Evolutionary conservation across 2,888 invertebrate genomes (phyloP).

Genomic region (Macaria notata): DNA sequence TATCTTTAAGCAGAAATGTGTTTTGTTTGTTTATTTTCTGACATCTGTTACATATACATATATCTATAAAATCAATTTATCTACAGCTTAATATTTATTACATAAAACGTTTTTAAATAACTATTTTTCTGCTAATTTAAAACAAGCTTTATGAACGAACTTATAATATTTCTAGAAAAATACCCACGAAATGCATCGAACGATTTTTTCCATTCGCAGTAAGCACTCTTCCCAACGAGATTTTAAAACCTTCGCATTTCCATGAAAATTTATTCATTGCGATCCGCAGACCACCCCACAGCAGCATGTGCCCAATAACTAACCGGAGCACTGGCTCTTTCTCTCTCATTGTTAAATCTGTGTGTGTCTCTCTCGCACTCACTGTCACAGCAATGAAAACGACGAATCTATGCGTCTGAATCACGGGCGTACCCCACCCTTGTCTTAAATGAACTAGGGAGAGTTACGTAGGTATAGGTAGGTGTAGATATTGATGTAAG

Average conservation of each 20-base stretch:
- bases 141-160: too few relatives aligned
- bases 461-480: conserved; percentile 44
- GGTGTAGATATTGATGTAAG: conserved; percentile 28
- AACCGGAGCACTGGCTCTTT: conserved; percentile 64
- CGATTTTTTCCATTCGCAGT: neutral
- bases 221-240: conserved; percentile 1
- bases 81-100: too few relatives aligned
- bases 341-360: conserved; percentile 47
- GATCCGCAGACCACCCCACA: conserved; percentile 51
- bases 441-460: conserved; percentile 77
- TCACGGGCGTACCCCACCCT: conserved; percentile 70
- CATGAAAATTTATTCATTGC: conserved; percentile 55
- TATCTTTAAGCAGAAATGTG: too few relatives aligned
- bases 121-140: too few relatives aligned
- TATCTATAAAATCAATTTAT: too few relatives aligned
- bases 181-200: neutral
- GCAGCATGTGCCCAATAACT: conserved; percentile 68
- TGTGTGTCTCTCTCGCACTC: conserved; percentile 55
- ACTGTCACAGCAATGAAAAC: conserved; percentile 75
- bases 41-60: neutral
- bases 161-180: too few relatives aligned
- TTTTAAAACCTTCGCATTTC: conserved; percentile 27
- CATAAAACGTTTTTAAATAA: too few relatives aligned
- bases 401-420: conserved; percentile 78
- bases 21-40: neutral